These are phyloP conservation scores for Caradrina kadenii DNA, from an alignment of 2,888 invertebrate species.

Conservation along the genomic window DNA sequence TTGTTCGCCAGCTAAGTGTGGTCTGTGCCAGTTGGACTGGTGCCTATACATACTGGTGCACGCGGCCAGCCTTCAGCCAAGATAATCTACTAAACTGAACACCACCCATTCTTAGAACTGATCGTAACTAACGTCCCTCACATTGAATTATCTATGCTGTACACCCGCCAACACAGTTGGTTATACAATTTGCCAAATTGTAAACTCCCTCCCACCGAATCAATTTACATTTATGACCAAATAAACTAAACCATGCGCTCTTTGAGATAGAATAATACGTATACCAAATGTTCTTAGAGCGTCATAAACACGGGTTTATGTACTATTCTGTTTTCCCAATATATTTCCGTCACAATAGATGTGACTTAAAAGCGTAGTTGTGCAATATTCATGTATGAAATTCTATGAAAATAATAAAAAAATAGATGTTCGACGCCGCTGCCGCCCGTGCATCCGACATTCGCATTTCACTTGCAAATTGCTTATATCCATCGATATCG, in stretches of 20 bases:
- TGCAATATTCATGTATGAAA: conserved; percentile 77
- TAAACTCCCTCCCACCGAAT: conserved; percentile 26
- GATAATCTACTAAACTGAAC: conserved; percentile 81
- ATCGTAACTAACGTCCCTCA: conserved; percentile 68
- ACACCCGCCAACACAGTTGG: conserved; percentile 60
- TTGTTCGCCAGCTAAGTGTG: conserved; percentile 78
- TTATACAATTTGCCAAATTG: conserved; percentile 55
- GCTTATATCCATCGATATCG: conserved; percentile 85
- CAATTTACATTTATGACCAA: conserved; percentile 41
- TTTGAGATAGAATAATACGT: conserved; percentile 10
- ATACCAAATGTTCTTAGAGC: conserved; percentile 6
- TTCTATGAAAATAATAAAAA: conserved; percentile 80
- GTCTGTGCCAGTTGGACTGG: conserved; percentile 83
- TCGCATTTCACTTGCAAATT: conserved; percentile 89
- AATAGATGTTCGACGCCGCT: conserved; percentile 69
- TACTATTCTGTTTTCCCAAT: conserved; percentile 16
- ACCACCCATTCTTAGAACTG: conserved; percentile 71
- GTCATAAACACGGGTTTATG: conserved; percentile 9
- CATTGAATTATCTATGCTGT: conserved; percentile 74
- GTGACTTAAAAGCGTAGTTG: conserved; percentile 56
- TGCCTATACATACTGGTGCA: conserved; percentile 76
- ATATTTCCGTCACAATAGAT: conserved; percentile 59
- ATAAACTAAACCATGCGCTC: conserved; percentile 15
- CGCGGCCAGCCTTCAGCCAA: conserved; percentile 74
- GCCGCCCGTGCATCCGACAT: conserved; percentile 79